Evolutionary conservation across 2,888 invertebrate species (phyloP).

Genomic region (Ennomos quercinarius): DNA sequence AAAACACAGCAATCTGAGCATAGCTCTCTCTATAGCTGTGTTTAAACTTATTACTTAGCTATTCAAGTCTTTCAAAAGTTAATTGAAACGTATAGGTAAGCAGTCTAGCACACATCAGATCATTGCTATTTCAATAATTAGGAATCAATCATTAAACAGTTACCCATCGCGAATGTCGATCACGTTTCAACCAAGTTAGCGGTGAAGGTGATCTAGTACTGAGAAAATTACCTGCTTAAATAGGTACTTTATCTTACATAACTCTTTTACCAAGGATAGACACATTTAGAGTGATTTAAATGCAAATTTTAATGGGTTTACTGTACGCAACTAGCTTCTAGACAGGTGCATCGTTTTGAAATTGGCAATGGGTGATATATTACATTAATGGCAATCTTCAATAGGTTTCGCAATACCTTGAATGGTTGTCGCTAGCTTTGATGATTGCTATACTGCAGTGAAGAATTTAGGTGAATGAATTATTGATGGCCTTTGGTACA

Average conservation of each 20-base stretch:
- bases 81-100: neutral
- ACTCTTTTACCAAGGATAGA: constrained; percentile 23
- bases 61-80: no score
- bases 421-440: constrained; percentile 3
- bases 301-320: constrained; percentile 31
- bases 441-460: neutral
- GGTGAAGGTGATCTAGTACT: constrained; percentile 41
- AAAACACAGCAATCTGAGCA: no score
- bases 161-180: constrained; percentile 27
- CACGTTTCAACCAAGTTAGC: constrained; percentile 28
- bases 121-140: constrained; percentile 17
- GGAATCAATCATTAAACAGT: constrained; percentile 19
- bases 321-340: constrained; percentile 44
- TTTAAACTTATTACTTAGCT: no score
- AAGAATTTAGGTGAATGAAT: constrained; percentile 1
- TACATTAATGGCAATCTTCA: constrained; percentile 20
- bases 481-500: no score
- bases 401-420: constrained; percentile 16
- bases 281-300: constrained; percentile 33
- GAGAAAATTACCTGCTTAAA: constrained; percentile 30
- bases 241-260: neutral
- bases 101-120: constrained; percentile 2
- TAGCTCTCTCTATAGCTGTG: no score
- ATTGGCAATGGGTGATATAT: constrained; percentile 22
- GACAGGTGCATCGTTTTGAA: constrained; percentile 49